A percentile compares a stretch with the other conserved stretches of the same genome.
These are phyloP conservation scores for Rhinatrema bivittatum DNA, from an alignment of 2,797 vertebrate species.

Conservation along the genomic window DNA sequence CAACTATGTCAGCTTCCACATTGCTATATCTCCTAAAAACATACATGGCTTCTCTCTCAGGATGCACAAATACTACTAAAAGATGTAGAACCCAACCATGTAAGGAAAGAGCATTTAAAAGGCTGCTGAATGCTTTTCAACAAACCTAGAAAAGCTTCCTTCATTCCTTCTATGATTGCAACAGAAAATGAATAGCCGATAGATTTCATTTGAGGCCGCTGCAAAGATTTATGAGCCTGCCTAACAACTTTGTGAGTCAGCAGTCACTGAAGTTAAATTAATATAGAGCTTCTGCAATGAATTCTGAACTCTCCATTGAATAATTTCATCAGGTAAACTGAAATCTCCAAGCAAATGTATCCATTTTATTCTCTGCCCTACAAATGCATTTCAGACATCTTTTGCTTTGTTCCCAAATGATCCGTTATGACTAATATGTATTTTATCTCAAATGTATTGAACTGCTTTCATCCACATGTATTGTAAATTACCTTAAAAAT, in stretches of 20 bases:
- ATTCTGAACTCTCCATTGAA: background rate
- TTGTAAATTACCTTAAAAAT: background rate
- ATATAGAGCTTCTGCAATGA: background rate
- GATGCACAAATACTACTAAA: too few species aligned
- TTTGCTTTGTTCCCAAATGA: background rate
- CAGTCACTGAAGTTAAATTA: background rate
- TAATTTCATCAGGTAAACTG: background rate
- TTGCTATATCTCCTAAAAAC: too few species aligned
- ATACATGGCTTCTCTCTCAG: too few species aligned
- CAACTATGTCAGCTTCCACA: too few species aligned
- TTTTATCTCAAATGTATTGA: background rate
- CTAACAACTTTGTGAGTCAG: background rate
- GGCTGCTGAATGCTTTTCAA: too few species aligned
- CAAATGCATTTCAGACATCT: background rate
- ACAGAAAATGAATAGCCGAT: too few species aligned
- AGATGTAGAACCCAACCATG: too few species aligned
- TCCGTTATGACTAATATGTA: background rate
- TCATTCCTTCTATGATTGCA: too few species aligned
- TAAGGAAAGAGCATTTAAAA: too few species aligned
- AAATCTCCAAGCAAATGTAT: background rate
- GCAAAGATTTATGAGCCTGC: background rate
- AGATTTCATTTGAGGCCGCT: too few species aligned
- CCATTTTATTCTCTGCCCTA: background rate
- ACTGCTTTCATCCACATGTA: background rate
- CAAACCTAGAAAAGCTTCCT: too few species aligned